Conservation (phyloP, 2,113 vertebrate genomes). For the Callaeas wilsoni region DNA sequence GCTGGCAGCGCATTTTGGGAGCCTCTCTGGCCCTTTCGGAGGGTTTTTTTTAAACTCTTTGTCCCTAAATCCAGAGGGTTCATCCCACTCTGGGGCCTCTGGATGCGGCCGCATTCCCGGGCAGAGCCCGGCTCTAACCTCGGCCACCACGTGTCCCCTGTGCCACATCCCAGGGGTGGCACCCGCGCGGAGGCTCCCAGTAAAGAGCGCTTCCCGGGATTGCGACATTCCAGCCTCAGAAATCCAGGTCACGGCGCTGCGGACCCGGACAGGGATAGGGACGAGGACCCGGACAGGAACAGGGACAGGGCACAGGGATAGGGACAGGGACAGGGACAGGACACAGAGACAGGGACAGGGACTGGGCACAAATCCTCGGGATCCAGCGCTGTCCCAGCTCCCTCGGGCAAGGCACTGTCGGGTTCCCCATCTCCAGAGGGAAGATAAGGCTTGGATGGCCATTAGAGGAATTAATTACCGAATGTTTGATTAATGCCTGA, state of each 20-base stretch:
- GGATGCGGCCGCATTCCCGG: background rate
- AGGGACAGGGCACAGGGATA: background rate
- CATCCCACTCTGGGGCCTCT: accelerated
- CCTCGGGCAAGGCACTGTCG: background rate
- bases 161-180: background rate
- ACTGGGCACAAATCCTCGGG: background rate
- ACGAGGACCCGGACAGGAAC: too few species aligned
- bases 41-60: background rate
- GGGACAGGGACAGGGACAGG: background rate
- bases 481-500: background rate
- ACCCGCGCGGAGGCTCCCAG: background rate
- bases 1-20: background rate
- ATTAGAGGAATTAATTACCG: background rate
- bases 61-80: background rate
- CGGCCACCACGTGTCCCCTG: background rate
- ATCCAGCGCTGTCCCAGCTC: background rate
- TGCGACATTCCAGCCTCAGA: background rate
- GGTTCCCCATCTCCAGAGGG: background rate
- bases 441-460: background rate
- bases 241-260: background rate
- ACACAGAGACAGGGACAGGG: background rate
- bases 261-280: background rate
- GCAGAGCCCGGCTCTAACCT: background rate
- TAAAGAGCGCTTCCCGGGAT: background rate
- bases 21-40: background rate